Percentiles rank a stretch among this genome's conserved stretches.
These are phyloP conservation scores for Microplitis manilae DNA, from an alignment of 2,888 invertebrate species.

Conservation along the genomic window DNA sequence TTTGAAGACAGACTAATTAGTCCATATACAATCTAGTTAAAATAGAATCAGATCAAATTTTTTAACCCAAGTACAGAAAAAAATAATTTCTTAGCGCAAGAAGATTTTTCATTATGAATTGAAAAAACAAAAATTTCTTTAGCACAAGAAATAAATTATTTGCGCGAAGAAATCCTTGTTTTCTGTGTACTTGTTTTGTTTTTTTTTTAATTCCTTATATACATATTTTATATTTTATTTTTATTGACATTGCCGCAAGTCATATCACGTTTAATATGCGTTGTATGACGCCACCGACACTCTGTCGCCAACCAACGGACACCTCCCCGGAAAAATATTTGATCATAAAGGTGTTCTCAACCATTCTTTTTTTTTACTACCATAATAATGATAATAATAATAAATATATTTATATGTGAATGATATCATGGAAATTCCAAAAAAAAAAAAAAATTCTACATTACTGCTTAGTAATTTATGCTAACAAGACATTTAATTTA, in stretches of 20 bases:
- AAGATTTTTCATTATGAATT: no score
- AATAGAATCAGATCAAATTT: no score
- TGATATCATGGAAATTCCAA: background rate
- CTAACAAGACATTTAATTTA: background rate
- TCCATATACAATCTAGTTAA: no score
- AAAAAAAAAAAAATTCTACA: background rate
- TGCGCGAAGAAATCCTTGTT: no score
- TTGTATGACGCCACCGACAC: conserved; percentile 30
- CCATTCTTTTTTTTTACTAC: background rate
- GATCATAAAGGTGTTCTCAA: conserved; percentile 17
- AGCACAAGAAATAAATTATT: no score
- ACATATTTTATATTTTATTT: background rate
- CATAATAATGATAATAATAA: background rate
- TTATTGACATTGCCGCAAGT: background rate
- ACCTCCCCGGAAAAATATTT: conserved; percentile 18
- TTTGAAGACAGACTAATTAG: no score
- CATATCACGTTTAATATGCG: conserved; percentile 25
- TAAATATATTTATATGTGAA: background rate
- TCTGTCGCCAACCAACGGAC: conserved; percentile 24
- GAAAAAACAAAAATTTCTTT: no score
- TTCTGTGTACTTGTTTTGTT: background rate
- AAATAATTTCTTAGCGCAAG: no score
- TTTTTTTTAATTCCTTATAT: background rate
- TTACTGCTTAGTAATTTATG: background rate
- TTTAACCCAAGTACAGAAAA: no score